Evolutionary conservation across 2,113 vertebrate genomes (phyloP), one percentile per base, ranked within the genome.

Genomic region (Sander vitreus): DNA sequence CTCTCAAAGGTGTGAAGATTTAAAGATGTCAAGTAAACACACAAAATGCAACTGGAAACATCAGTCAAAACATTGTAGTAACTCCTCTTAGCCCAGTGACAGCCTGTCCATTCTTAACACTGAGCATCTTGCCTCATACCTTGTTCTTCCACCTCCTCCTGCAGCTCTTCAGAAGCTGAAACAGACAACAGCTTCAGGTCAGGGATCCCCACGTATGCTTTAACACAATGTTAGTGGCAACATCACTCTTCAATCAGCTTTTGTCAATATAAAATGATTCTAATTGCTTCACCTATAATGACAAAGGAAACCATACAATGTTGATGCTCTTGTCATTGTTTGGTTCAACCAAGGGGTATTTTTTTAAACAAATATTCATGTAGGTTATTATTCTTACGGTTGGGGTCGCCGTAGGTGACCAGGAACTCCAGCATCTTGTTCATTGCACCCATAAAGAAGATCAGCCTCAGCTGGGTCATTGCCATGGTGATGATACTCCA

Each of bases 371-470:
- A 9, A 45, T 19, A 13, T 13, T 33, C 0, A n/a, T 23, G 4
- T 25, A 30, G 19, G 27, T n/a, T 33, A 30, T 65, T 4, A 12
- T 57, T 33, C 90, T 90, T 84, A 95, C 94, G 83, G 65, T 91
- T 48, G 11, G 89, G 85, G 81, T 93, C 30, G 2, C 92, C 91
- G 0, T 94, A 81, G 0, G 86, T 93, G 39, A 97, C 93, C 12
- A 97, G 55, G 86, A 94, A 96, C 93, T 96, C 96, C 80, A 97
- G 63, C 95, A 97, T 97, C 90, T 96, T 97, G 91, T 97, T 97
- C 96, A 97, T 96, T 68, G 96, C 94, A 0, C 96, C 97, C 97
- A 97, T 97, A 88, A 96, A 97, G 92, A 97, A 97, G 55, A 97
- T 97, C 48, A 97, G 15, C 13, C 97, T 95, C 36, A 97, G 92